These are phyloP conservation scores for Poliocrania exsul DNA, from an alignment of 2,797 vertebrate species.

Conservation along the genomic window DNA sequence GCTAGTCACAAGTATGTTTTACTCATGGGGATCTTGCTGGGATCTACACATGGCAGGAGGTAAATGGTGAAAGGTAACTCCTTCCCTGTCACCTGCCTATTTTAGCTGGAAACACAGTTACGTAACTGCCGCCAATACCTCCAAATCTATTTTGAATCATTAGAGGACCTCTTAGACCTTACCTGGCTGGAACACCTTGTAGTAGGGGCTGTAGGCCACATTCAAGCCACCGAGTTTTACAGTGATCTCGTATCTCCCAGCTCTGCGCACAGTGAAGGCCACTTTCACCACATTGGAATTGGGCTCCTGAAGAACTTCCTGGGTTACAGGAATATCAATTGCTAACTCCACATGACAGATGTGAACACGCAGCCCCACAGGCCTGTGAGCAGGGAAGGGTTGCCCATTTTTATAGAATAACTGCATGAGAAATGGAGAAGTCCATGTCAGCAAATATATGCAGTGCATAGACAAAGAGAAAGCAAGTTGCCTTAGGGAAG, in stretches of 20 bases:
- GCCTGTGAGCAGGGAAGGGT: conserved; percentile 91
- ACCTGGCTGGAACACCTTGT: conserved; percentile 98
- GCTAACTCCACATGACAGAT: conserved; percentile 95
- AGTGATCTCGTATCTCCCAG: conserved; percentile 94
- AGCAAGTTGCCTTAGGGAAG: neutral
- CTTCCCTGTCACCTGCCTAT: neutral
- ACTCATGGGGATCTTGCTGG: neutral
- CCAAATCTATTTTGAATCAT: neutral
- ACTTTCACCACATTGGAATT: conserved; percentile 94
- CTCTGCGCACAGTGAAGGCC: conserved; percentile 95
- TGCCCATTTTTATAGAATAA: conserved; percentile 98
- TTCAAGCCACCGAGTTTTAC: conserved; percentile 95
- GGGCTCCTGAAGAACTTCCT: conserved; percentile 95
- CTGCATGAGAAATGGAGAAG: conserved; percentile 73
- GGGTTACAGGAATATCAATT: conserved; percentile 94
- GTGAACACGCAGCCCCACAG: conserved; percentile 91
- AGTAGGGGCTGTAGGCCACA: conserved; percentile 97
- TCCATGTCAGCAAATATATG: conserved; percentile 12
- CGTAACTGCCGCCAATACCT: neutral
- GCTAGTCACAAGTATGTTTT: neutral
- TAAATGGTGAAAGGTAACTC: neutral
- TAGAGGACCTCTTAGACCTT: conserved; percentile 11
- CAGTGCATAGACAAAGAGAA: neutral
- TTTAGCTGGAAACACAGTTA: conserved; percentile 9
- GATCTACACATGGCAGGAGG: neutral